These are phyloP conservation scores for Hyposoter didymator DNA, from an alignment of 2,888 invertebrate species.

Conservation along the genomic window DNA sequence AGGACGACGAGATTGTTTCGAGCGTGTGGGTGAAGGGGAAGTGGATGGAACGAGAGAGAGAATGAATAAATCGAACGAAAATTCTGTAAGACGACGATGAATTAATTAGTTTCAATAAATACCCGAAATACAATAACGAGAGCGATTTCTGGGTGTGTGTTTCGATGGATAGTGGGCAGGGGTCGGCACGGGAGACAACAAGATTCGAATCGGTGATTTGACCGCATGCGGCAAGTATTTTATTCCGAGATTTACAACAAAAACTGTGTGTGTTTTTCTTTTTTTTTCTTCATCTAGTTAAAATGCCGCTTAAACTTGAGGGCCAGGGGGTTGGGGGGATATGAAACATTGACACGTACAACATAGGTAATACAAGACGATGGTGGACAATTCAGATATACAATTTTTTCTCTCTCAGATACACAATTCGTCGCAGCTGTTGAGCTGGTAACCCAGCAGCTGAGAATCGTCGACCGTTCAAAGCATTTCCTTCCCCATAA, in stretches of 20 bases:
- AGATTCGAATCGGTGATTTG: slow-evolving; percentile 70
- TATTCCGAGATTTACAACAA: slow-evolving; percentile 84
- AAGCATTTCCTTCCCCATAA: slow-evolving; percentile 49
- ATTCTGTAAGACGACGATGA: slow-evolving; percentile 38
- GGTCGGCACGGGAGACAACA: slow-evolving; percentile 76
- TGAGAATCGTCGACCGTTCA: slow-evolving; percentile 52
- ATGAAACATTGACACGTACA: slow-evolving; percentile 84
- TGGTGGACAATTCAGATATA: slow-evolving; percentile 81
- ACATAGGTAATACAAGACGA: slow-evolving; percentile 84
- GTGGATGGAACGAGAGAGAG: slow-evolving; percentile 3
- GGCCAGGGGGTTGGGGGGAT: slow-evolving; percentile 72
- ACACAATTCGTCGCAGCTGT: slow-evolving; percentile 65
- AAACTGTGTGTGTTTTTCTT: slow-evolving; percentile 60
- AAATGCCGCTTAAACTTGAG: slow-evolving; percentile 82
- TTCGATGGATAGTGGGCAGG: slow-evolving; percentile 10
- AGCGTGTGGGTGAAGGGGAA: not conserved
- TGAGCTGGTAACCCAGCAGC: slow-evolving; percentile 32
- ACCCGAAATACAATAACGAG: slow-evolving; percentile 25
- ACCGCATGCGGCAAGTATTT: slow-evolving; percentile 82
- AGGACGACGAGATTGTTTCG: slow-evolving; percentile 1
- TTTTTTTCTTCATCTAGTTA: slow-evolving; percentile 75
- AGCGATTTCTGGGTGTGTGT: slow-evolving; percentile 24
- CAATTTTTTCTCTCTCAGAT: slow-evolving; percentile 72
- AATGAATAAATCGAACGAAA: slow-evolving; percentile 15
- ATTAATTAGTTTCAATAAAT: slow-evolving; percentile 51